phyloP scores from a whole-genome alignment of 2,113 vertebrate genomes.

The Corapipo altera region DNA sequence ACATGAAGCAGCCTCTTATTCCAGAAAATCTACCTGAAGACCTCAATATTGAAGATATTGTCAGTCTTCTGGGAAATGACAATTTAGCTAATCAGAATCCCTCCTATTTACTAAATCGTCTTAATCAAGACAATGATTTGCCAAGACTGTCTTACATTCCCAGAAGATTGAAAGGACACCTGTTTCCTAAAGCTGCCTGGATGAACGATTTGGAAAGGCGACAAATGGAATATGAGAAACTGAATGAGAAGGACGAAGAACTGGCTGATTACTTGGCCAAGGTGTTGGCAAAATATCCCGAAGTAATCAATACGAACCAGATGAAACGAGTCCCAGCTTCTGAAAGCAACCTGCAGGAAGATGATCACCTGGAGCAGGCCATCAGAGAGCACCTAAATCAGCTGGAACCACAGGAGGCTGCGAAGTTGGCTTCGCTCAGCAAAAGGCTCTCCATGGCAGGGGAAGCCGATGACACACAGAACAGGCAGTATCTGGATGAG shows the following conservation, averaged over 20 bases:
- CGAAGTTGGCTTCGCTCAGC: conserved; percentile 60
- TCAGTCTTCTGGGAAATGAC: conserved; percentile 84
- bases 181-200: conserved; percentile 70
- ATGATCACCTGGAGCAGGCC: conserved; percentile 75
- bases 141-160: conserved; percentile 72
- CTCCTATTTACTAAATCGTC: conserved; percentile 73
- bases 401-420: conserved; percentile 74
- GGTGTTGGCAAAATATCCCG: conserved; percentile 82
- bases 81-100: conserved; percentile 74
- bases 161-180: conserved; percentile 67
- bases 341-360: conserved; percentile 61
- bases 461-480: conserved; percentile 61
- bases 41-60: conserved; percentile 83
- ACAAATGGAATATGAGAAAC: conserved; percentile 77
- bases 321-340: conserved; percentile 74
- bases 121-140: conserved; percentile 73
- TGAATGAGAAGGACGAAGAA: conserved; percentile 81
- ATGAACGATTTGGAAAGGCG: conserved; percentile 69
- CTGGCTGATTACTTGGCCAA: conserved; percentile 85
- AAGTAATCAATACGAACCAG: conserved; percentile 72
- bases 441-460: conserved; percentile 72
- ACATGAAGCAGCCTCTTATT: conserved; percentile 66
- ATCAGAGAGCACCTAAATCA: conserved; percentile 82
- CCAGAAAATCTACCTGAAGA: conserved; percentile 80
- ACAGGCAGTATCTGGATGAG: conserved; percentile 79